Conservation (phyloP, 2,113 vertebrate species). For the Nesogale talazaci region DNA sequence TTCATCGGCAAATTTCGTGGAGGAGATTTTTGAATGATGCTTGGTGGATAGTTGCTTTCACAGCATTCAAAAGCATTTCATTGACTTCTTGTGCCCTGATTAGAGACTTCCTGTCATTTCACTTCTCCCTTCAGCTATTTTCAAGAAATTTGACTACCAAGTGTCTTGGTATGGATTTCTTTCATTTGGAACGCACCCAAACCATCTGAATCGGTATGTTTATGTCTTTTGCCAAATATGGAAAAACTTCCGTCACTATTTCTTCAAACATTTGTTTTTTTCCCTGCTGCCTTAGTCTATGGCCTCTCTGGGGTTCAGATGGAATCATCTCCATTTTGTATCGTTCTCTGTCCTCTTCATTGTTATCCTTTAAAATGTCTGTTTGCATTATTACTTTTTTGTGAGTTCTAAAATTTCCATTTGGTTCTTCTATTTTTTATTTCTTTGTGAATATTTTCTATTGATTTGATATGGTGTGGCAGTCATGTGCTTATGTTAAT, state of each 20-base stretch:
- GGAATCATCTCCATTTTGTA: not conserved
- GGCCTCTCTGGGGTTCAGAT: not conserved
- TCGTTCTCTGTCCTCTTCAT: not conserved
- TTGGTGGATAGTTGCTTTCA: too few species aligned
- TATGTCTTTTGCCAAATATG: not conserved
- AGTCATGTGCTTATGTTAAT: too few species aligned
- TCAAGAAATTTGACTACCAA: too few species aligned
- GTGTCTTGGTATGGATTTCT: not conserved
- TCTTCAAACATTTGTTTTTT: not conserved
- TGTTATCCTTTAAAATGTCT: not conserved
- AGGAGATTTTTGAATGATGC: too few species aligned
- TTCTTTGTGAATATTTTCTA: not conserved
- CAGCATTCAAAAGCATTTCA: too few species aligned
- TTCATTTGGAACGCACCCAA: not conserved
- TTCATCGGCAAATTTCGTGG: too few species aligned
- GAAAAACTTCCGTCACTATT: not conserved
- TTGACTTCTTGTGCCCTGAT: too few species aligned
- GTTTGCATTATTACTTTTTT: not conserved
- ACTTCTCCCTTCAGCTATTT: not conserved
- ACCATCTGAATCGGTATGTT: not conserved
- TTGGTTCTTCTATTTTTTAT: not conserved
- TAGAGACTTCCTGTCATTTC: not conserved
- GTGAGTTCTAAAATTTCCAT: not conserved
- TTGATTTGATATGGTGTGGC: not conserved
- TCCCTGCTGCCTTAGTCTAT: not conserved